These are phyloP conservation scores for Imbricaverruca yamaguchii DNA, from an alignment of 2,888 invertebrate genomes.

Conservation along the genomic window DNA sequence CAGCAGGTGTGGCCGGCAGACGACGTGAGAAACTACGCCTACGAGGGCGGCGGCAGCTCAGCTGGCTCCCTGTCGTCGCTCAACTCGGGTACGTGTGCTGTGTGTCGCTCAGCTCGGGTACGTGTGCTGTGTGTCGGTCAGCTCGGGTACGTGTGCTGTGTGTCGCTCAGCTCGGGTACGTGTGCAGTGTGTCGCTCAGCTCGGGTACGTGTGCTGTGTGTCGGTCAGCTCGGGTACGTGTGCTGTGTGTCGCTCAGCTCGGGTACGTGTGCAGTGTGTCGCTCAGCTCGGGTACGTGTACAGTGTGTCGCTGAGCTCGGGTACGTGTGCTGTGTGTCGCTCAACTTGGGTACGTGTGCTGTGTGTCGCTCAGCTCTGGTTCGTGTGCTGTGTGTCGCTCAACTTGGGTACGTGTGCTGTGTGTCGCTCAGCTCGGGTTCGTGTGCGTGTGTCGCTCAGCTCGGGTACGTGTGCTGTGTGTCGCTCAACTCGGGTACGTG, in stretches of 20 bases:
- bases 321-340: slow-evolving; percentile 53
- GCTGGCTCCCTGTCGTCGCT: slow-evolving; percentile 86
- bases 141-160: slow-evolving; percentile 63
- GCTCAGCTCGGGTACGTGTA: slow-evolving; percentile 65
- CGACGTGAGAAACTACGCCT: slow-evolving; percentile 94
- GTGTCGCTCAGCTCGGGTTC: slow-evolving; percentile 78
- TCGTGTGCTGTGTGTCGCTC: slow-evolving; percentile 53
- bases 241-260: slow-evolving; percentile 74
- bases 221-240: slow-evolving; percentile 73
- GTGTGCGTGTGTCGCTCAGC: slow-evolving; percentile 61
- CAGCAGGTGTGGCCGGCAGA: slow-evolving; percentile 87
- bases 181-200: slow-evolving; percentile 63
- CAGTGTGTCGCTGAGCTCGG: slow-evolving; percentile 86
- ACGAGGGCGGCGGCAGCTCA: slow-evolving; percentile 91
- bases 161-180: slow-evolving; percentile 75
- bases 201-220: slow-evolving; percentile 60
- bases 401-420: slow-evolving; percentile 66
- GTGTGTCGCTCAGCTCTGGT: slow-evolving; percentile 84
- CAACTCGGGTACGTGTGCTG: slow-evolving; percentile 60
- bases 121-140: slow-evolving; percentile 52
- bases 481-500: slow-evolving; percentile 73
- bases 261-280: slow-evolving; percentile 60
- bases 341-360: slow-evolving; percentile 67
- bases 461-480: slow-evolving; percentile 60
- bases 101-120: slow-evolving; percentile 64